Evolutionary conservation across 1,140 invertebrate species (phyloP).

Genomic region (Dinoponera quadriceps): DNA sequence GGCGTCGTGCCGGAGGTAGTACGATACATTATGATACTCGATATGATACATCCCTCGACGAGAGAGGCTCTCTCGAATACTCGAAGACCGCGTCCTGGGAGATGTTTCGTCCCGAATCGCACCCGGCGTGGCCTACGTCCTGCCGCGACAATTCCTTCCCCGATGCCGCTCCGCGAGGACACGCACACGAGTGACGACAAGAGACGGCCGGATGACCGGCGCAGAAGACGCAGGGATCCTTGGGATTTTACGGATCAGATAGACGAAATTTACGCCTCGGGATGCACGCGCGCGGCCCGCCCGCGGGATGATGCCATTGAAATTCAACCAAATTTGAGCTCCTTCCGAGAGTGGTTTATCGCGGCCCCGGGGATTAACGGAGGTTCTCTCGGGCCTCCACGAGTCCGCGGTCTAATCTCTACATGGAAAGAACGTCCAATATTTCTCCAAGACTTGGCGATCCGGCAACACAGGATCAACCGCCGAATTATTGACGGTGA

Average conservation of each 20-base stretch:
- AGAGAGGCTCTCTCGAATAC: conserved; percentile 33
- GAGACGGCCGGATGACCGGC: conserved; percentile 19
- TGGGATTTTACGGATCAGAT: conserved; percentile 66
- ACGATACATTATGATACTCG: conserved; percentile 69
- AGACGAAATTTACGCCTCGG: conserved; percentile 67
- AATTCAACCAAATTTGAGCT: conserved; percentile 55
- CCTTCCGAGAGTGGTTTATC: conserved; percentile 50
- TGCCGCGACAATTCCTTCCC: conserved; percentile 18
- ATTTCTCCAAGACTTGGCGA: conserved; percentile 11
- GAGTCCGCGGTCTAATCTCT: conserved; percentile 52
- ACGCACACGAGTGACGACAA: conserved; percentile 50
- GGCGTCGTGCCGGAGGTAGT: conserved; percentile 24
- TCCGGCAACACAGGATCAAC: conserved; percentile 29
- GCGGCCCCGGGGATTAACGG: conserved; percentile 50
- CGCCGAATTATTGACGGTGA: conserved; percentile 47
- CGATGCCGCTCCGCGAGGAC: not conserved
- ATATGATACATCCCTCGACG: conserved; percentile 59
- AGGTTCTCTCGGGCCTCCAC: not conserved
- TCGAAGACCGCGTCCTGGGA: conserved; percentile 12
- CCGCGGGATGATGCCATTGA: conserved; percentile 46
- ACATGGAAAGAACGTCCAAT: conserved; percentile 36
- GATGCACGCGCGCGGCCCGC: conserved; percentile 32
- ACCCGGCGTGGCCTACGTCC: not conserved
- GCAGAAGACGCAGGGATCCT: conserved; percentile 21
- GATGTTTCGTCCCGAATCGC: conserved; percentile 44